Evolutionary conservation across 1,140 invertebrate species (phyloP).

Genomic region (Plutomurus gul): DNA sequence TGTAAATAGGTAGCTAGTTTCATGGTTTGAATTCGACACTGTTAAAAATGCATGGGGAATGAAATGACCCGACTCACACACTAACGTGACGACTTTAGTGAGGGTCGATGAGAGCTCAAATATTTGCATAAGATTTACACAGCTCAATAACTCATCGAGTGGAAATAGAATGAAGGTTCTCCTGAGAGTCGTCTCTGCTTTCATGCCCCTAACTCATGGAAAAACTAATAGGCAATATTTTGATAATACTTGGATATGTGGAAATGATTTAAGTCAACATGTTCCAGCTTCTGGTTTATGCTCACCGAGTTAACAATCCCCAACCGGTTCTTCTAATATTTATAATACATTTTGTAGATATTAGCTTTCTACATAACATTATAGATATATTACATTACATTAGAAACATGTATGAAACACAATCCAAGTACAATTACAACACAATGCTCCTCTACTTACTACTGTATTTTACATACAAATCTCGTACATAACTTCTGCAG

Average conservation of each 20-base stretch:
- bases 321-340: constrained; percentile 30
- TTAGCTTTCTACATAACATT: neutral
- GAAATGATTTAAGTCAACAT: constrained; percentile 50
- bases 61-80: neutral
- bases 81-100: neutral
- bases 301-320: neutral
- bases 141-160: constrained; percentile 46
- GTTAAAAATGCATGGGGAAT: neutral
- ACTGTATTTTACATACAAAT: neutral
- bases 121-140: constrained; percentile 45
- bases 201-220: constrained; percentile 33
- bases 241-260: constrained; percentile 35
- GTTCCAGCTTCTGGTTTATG: constrained; percentile 42
- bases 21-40: no score
- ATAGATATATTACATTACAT: neutral
- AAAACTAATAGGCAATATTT: constrained; percentile 48
- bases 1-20: no score
- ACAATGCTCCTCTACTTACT: neutral
- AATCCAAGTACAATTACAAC: neutral
- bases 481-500: neutral
- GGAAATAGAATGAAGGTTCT: neutral
- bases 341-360: neutral
- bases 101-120: constrained; percentile 24
- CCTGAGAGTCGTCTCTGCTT: neutral
- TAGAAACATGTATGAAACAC: neutral